These are phyloP conservation scores for Coenonympha arcania DNA, from an alignment of 2,888 invertebrate genomes.

Conservation along the genomic window DNA sequence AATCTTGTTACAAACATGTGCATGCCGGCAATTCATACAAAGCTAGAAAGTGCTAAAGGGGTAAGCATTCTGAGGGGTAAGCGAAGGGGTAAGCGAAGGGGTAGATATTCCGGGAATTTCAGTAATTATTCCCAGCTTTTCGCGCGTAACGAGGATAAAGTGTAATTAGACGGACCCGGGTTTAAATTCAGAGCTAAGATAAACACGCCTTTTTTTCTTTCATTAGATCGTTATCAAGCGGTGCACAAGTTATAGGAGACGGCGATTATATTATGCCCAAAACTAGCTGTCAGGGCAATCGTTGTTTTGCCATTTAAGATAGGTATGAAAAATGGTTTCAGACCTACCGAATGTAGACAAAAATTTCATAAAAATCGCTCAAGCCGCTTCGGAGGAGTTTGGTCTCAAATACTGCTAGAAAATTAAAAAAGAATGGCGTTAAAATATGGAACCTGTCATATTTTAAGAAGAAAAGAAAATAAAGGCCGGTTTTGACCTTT, in stretches of 20 bases:
- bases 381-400: no score
- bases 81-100: constrained; percentile 12
- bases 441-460: no score
- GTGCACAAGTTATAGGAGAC: constrained; percentile 14
- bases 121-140: constrained; percentile 35
- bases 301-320: no score
- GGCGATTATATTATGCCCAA: neutral
- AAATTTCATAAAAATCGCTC: no score
- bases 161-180: constrained; percentile 34
- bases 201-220: constrained; percentile 31
- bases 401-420: no score
- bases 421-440: no score
- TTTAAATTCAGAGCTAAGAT: constrained; percentile 36
- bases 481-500: no score
- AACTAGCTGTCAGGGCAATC: no score
- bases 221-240: constrained; percentile 33
- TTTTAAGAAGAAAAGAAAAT: no score
- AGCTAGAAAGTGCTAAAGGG: no score
- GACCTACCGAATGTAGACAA: no score
- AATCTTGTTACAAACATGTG: constrained; percentile 16
- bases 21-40: constrained; percentile 11
- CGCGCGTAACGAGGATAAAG: constrained; percentile 33
- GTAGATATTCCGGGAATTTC: constrained; percentile 14
- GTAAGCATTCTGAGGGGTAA: constrained; percentile 11
- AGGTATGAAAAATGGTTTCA: no score